Evolutionary conservation across 2,113 vertebrate genomes (phyloP), one percentile per base, ranked within the genome.

Genomic region (Campylorhamphus procurvoides): DNA sequence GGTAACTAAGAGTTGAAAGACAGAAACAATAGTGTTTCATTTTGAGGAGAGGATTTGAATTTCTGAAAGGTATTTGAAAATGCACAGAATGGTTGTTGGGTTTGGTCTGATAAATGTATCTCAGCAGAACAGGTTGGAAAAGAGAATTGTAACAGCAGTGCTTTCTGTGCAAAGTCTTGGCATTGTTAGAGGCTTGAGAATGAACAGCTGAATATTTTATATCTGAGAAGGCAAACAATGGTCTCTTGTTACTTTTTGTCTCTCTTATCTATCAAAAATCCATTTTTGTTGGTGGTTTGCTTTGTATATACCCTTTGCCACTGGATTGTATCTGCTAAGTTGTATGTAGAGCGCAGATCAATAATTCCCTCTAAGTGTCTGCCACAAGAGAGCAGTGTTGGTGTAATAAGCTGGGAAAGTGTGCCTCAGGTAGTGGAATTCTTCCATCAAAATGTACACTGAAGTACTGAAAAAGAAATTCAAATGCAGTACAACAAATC

Each of bases 371-470:
- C 27, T 14, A 39, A 87, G 50, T 6, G 31, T 94, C 68, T 92
- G 86, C 96, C 97, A 97, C 95, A 96, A 96, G 96, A 96, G 96
- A 95, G 96, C 94, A 96, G 80, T 97, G 90, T 97, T 97, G 96
- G 60, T 81, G 85, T 27, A 22, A 90, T 25, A 86, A 94, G 96
- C 78, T n/a, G 13, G 47, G n/a, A 62, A 24, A 72, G 18, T 0
- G 4, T 52, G 49, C 68, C n/a, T 58, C 53, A 12, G 40, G 53
- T 14, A 63, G 33, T 60, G 82, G 52, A 44, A 71, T 89, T 84
- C 75, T 83, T 55, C 72, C 47, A 22, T 39, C 47, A 35, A 60
- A 93, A 77, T 18, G 24, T 67, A 27, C 18, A 2, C 40, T 27
- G 59, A 58, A 79, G 39, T 44, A 17, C 56, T 93, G 84, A 31